phyloP scores from a whole-genome alignment of 1,140 invertebrate species.

The Trachymyrmex cornetzi region DNA sequence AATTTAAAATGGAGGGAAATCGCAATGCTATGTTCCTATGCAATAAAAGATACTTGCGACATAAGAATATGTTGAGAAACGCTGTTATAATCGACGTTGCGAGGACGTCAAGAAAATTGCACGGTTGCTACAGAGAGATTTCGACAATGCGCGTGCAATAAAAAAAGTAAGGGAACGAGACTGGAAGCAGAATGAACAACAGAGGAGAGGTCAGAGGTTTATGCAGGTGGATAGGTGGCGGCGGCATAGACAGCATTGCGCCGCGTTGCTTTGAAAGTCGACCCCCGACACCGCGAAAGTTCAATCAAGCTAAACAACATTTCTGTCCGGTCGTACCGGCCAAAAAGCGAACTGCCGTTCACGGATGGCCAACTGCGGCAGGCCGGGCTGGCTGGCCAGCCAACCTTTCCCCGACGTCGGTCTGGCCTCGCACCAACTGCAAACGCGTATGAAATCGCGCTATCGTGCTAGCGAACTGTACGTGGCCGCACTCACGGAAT shows the following conservation, averaged over 20 bases:
- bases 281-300: slow-evolving; percentile 77
- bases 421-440: slow-evolving; percentile 83
- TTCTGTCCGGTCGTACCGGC: slow-evolving; percentile 81
- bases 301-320: slow-evolving; percentile 85
- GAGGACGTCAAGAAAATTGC: slow-evolving; percentile 25
- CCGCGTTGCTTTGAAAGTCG: slow-evolving; percentile 76
- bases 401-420: slow-evolving; percentile 81
- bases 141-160: slow-evolving; percentile 45
- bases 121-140: slow-evolving; percentile 21
- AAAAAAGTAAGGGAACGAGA: slow-evolving; percentile 53
- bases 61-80: slow-evolving; percentile 5
- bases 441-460: slow-evolving; percentile 84
- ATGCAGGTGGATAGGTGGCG: slow-evolving; percentile 29
- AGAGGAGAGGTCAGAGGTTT: slow-evolving; percentile 27
- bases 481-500: slow-evolving; percentile 68
- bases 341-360: slow-evolving; percentile 80
- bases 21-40: neutral
- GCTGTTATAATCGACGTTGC: slow-evolving; percentile 38
- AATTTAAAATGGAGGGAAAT: neutral
- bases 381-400: slow-evolving; percentile 78
- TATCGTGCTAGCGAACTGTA: slow-evolving; percentile 72
- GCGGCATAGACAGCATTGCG: slow-evolving; percentile 35
- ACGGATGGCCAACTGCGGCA: slow-evolving; percentile 76
- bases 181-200: slow-evolving; percentile 34
- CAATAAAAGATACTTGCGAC: neutral